Evolutionary conservation across 2,888 invertebrate species (phyloP), one percentile per base, ranked within the genome.

Genomic region (Clepsis dumicolana): DNA sequence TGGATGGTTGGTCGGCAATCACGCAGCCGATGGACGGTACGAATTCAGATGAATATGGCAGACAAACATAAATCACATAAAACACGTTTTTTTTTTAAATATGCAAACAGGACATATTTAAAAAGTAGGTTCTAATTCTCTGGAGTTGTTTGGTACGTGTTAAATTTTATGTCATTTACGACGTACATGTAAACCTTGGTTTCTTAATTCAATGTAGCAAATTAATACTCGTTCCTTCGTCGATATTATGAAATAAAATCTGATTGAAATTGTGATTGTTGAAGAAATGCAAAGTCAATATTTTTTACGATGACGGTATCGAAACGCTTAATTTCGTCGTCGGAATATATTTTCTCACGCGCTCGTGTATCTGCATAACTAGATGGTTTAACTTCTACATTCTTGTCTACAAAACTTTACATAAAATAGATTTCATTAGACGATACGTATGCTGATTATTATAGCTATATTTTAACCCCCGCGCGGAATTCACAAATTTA

Each of bases 341-440:
- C 25, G 5, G n/a, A 27, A 18, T 41, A 50, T 16, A 61, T 61
- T 61, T 18, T 5, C n/a, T 14, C 24, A 21, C 4, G 10, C 12
- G 25, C 25, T 1, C 10, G 18, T 7, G 14, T 7, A 38, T 53
- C n/a, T 38, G 53, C 53, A 63, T 63, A 53, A 53, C 16, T 5
- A 18, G 2, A 32, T 32, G 18, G 29, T 4, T 21, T 54, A 32
- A 54, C 32, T 32, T 32, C 54, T 14, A 32, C 18, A 32, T 29
- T 54, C 32, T 54, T 29, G 29, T 32, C 54, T 54, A 54, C 12
- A 16, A 18, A 10, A 1, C 3, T 18, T 54, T 1, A 32, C 16
- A 54, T 29, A 53, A 53, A 54, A 12, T 48, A 12, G 54, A 7
- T 32, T 21, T 32, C 32, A 54, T 54, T 32, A 54, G 29, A 54